These are phyloP conservation scores for Apostichopus japonicus DNA, from an alignment of 35 echinoderm and acorn worm genomes.

Conservation along the genomic window DNA sequence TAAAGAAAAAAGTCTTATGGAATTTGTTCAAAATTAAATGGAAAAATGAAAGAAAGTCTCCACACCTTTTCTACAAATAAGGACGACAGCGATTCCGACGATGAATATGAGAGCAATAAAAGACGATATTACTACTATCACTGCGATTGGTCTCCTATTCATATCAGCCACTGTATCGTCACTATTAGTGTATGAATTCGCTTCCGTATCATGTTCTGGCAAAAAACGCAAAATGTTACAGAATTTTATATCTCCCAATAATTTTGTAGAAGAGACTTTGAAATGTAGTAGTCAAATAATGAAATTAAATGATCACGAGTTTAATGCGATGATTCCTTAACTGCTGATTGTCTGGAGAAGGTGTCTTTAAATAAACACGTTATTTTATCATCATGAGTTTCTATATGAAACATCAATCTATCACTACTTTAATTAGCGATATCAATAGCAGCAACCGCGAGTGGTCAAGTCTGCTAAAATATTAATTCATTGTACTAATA, in stretches of 20 bases:
- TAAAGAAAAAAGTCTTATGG: too few relatives aligned
- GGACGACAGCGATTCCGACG: neutral
- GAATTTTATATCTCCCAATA: neutral
- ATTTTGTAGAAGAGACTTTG: neutral
- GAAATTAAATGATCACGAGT: neutral
- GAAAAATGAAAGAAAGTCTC: neutral
- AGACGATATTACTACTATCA: neutral
- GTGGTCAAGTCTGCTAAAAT: too few relatives aligned
- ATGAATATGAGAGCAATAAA: neutral
- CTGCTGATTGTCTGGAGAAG: too few relatives aligned
- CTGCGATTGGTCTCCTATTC: neutral
- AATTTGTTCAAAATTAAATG: too few relatives aligned
- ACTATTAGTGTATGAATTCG: neutral
- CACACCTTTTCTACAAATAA: neutral
- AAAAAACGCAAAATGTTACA: neutral
- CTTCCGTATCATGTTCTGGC: neutral
- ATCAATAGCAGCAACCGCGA: too few relatives aligned
- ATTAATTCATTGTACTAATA: too few relatives aligned
- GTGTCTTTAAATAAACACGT: too few relatives aligned
- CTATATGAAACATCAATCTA: too few relatives aligned
- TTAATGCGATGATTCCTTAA: neutral
- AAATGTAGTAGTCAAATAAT: neutral
- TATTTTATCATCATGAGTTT: too few relatives aligned
- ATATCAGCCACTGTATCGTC: neutral
- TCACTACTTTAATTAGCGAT: too few relatives aligned